Conservation (phyloP, 2,888 invertebrate genomes). For the Tupiocoris notatus region DNA sequence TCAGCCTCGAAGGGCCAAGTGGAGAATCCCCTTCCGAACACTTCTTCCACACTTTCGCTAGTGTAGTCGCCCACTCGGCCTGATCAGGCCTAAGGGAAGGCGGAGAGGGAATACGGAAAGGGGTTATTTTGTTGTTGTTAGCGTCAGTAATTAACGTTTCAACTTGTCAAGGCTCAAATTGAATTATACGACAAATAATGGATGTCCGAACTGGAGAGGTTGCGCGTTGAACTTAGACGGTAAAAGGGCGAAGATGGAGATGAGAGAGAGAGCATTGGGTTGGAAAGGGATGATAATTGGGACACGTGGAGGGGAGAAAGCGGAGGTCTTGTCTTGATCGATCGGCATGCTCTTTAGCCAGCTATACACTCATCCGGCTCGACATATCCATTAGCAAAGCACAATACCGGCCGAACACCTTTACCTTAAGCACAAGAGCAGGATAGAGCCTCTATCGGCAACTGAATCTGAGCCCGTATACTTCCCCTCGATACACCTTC, state of each 20-base stretch:
- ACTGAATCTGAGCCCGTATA: neutral
- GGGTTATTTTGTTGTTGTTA: slow-evolving; percentile 44
- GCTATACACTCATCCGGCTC: slow-evolving; percentile 36
- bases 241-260: neutral
- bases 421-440: neutral
- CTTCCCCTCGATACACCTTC: no score
- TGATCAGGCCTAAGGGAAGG: neutral
- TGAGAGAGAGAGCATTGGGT: neutral
- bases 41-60: neutral
- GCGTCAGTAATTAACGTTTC: slow-evolving; percentile 43
- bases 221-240: slow-evolving; percentile 3
- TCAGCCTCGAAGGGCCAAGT: neutral
- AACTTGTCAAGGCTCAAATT: slow-evolving; percentile 43
- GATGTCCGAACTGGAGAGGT: slow-evolving; percentile 49
- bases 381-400: slow-evolving; percentile 42
- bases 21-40: neutral
- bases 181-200: slow-evolving; percentile 48
- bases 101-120: neutral
- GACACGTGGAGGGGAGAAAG: slow-evolving; percentile 1
- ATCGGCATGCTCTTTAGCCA: slow-evolving; percentile 31
- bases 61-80: neutral
- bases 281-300: slow-evolving; percentile 1
- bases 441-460: neutral
- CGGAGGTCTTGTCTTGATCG: slow-evolving; percentile 40
- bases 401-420: slow-evolving; percentile 24